These are phyloP conservation scores for Melanogrammus aeglefinus DNA, from an alignment of 2,797 vertebrate species.

Conservation along the genomic window DNA sequence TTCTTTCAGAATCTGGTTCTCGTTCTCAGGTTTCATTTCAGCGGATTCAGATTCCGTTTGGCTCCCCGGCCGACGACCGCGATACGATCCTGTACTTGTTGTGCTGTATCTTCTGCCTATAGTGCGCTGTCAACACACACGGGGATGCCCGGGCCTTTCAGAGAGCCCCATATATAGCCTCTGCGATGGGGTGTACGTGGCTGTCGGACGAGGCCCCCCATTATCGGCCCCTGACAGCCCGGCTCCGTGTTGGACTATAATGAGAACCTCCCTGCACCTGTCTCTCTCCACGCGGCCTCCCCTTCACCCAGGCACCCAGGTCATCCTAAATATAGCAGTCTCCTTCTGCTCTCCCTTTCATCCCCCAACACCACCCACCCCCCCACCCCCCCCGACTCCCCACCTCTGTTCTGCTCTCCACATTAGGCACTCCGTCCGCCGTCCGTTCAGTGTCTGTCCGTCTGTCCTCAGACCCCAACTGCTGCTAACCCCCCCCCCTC, in stretches of 20 bases:
- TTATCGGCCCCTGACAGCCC: slow-evolving; percentile 61
- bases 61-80: too few species aligned
- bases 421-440: slow-evolving; percentile 20
- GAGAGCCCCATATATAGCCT: slow-evolving; percentile 66
- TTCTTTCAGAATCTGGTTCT: neutral
- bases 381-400: slow-evolving; percentile 34
- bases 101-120: neutral
- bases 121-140: neutral
- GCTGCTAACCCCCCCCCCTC: neutral
- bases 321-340: slow-evolving; percentile 72
- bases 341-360: slow-evolving; percentile 35
- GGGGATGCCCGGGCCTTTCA: slow-evolving; percentile 27
- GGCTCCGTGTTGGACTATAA: slow-evolving; percentile 71
- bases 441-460: too few species aligned
- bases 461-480: too few species aligned
- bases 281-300: slow-evolving; percentile 58
- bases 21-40: neutral
- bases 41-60: too few species aligned
- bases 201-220: slow-evolving; percentile 65
- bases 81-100: neutral
- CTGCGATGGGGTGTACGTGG: slow-evolving; percentile 55
- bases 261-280: slow-evolving; percentile 73
- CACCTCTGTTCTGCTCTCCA: slow-evolving; percentile 35
- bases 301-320: slow-evolving; percentile 65
- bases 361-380: slow-evolving; percentile 40